A percentile compares a stretch with the other conserved stretches of the same genome.
phyloP scores from a whole-genome alignment of 1,140 invertebrate species.

The Tetragonula clypearis region DNA sequence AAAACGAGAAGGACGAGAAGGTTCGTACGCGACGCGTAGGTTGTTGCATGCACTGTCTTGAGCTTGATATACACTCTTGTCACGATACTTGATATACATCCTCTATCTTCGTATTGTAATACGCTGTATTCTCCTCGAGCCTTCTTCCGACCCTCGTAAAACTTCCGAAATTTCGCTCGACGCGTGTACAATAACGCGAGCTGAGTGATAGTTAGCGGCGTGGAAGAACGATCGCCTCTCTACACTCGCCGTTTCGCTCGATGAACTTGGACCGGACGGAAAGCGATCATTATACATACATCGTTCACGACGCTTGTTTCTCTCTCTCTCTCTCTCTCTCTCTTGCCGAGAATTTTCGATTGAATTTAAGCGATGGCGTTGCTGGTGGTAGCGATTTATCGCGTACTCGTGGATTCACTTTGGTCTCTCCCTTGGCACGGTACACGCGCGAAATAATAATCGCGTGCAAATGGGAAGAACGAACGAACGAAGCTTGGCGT shows the following conservation, averaged over 20 bases:
- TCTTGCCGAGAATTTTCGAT: not conserved
- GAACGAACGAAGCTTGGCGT: not conserved
- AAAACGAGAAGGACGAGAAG: not conserved
- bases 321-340: too few relatives aligned
- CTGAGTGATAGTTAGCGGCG: slow-evolving; percentile 29
- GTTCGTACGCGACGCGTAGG: too few relatives aligned
- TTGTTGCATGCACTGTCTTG: not conserved
- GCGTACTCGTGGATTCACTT: too few relatives aligned
- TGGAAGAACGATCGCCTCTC: not conserved
- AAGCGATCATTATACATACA: not conserved
- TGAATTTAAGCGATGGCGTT: not conserved
- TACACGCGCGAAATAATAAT: not conserved
- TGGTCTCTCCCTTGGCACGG: not conserved
- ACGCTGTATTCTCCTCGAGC: slow-evolving; percentile 20
- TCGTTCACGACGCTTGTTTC: too few relatives aligned
- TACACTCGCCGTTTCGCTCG: too few relatives aligned
- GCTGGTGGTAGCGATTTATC: not conserved
- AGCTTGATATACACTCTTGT: slow-evolving; percentile 38
- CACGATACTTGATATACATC: slow-evolving; percentile 68
- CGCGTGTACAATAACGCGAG: slow-evolving; percentile 36
- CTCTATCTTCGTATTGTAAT: slow-evolving; percentile 66
- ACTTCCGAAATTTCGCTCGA: slow-evolving; percentile 57
- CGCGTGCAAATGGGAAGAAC: not conserved
- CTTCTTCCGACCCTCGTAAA: slow-evolving; percentile 56
- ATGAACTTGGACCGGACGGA: not conserved